Evolutionary conservation across 2,888 invertebrate genomes (phyloP).

Genomic region (Aleiodes leptofemur): DNA sequence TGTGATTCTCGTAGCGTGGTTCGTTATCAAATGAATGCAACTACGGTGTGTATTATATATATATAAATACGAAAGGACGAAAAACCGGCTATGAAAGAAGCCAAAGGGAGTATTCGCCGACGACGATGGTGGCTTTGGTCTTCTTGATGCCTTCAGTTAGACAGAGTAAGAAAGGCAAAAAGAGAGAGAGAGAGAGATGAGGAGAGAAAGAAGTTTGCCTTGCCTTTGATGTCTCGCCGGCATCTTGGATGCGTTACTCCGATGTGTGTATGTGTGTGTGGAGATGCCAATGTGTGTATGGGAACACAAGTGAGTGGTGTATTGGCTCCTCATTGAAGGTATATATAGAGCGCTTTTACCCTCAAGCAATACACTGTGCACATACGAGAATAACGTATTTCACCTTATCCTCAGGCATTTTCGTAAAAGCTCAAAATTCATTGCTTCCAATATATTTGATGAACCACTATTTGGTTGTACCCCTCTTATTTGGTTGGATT

Average conservation of each 20-base stretch:
- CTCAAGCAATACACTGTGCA: constrained; percentile 5
- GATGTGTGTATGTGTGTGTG: constrained; percentile 56
- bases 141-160: constrained; percentile 61
- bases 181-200: constrained; percentile 25
- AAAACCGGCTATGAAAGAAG: constrained; percentile 32
- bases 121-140: constrained; percentile 48
- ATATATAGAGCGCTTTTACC: constrained; percentile 19
- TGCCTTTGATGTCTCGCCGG: constrained; percentile 42
- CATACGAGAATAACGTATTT: constrained; percentile 32
- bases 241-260: constrained; percentile 47
- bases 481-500: constrained; percentile 28
- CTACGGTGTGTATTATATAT: constrained; percentile 7
- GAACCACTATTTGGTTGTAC: constrained; percentile 27
- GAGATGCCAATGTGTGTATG: constrained; percentile 30
- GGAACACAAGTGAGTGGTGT: constrained; percentile 24
- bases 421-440: constrained; percentile 47
- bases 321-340: constrained; percentile 32
- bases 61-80: background rate
- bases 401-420: constrained; percentile 50
- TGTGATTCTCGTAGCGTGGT: constrained; percentile 18
- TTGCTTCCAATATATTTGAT: constrained; percentile 33
- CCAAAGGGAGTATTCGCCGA: constrained; percentile 38
- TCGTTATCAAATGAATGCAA: constrained; percentile 51
- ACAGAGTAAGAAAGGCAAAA: constrained; percentile 37
- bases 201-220: constrained; percentile 36